Evolutionary conservation across 2,113 vertebrate species (phyloP).

Genomic region (Hydrolagus affinis): DNA sequence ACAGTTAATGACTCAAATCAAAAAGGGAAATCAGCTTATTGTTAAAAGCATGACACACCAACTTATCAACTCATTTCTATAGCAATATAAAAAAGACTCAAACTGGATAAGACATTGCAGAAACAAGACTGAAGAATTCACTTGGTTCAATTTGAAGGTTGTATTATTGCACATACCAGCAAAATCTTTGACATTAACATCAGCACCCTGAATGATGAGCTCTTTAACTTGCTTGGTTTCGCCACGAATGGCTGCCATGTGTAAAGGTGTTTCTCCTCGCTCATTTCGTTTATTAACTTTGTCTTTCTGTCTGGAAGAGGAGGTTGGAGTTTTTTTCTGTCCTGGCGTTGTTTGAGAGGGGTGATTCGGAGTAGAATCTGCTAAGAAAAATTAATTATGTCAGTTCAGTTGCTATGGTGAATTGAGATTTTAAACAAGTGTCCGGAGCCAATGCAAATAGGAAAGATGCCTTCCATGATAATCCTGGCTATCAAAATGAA

Average conservation of each 20-base stretch:
- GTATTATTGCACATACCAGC: constrained; percentile 64
- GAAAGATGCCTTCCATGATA: too few relatives aligned
- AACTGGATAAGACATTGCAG: not conserved
- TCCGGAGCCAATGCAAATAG: too few relatives aligned
- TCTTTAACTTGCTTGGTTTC: constrained; percentile 94
- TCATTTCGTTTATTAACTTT: constrained; percentile 98
- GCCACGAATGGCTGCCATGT: constrained; percentile 94
- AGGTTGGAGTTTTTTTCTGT: constrained; percentile 84
- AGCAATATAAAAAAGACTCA: too few relatives aligned
- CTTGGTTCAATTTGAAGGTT: not conserved
- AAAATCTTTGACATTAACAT: constrained; percentile 98
- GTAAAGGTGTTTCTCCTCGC: constrained; percentile 88
- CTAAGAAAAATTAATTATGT: constrained; percentile 38
- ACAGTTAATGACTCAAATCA: too few relatives aligned
- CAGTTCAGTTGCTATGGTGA: constrained; percentile 1
- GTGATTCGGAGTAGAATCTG: constrained; percentile 86
- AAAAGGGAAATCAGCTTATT: too few relatives aligned
- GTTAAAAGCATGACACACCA: too few relatives aligned
- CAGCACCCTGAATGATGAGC: constrained; percentile 86
- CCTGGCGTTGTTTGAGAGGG: constrained; percentile 75
- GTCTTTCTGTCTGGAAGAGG: constrained; percentile 88
- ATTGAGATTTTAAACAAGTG: not conserved
- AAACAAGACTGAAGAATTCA: not conserved
- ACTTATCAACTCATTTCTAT: too few relatives aligned
- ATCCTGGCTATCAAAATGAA: too few relatives aligned